Evolutionary conservation across 2,113 vertebrate genomes (phyloP).

Genomic region (Vidua macroura): DNA sequence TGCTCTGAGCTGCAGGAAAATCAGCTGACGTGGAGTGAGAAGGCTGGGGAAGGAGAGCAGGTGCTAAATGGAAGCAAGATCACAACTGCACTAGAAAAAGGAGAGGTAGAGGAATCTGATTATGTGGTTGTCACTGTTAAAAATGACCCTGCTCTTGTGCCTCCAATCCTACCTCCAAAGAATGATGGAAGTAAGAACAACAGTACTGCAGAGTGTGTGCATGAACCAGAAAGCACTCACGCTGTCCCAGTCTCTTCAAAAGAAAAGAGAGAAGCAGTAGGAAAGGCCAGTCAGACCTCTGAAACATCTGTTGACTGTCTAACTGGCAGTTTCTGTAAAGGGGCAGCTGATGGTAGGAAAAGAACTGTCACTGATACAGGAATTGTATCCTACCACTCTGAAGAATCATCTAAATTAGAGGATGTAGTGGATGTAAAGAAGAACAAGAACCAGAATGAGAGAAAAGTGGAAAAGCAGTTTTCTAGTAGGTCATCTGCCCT

Average conservation of each 20-base stretch:
- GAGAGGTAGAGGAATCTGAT: constrained; percentile 82
- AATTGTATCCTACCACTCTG: neutral
- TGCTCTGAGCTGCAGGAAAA: constrained; percentile 89
- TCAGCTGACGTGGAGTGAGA: constrained; percentile 67
- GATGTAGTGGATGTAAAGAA: neutral
- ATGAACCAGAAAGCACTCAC: neutral
- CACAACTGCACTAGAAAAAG: constrained; percentile 78
- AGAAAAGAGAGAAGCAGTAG: constrained; percentile 1
- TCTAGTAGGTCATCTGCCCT: constrained; percentile 31
- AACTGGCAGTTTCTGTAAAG: neutral
- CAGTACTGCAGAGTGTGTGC: neutral
- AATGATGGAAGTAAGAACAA: neutral
- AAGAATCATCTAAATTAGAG: neutral
- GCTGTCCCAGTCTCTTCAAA: neutral
- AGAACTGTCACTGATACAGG: neutral
- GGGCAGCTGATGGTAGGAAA: constrained; percentile 4
- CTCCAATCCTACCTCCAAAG: constrained; percentile 65
- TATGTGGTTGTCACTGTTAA: constrained; percentile 81
- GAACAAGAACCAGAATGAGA: neutral
- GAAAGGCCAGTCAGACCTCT: neutral
- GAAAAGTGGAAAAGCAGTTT: neutral
- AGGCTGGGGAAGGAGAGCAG: constrained; percentile 60
- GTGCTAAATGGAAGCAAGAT: constrained; percentile 70
- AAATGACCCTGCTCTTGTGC: constrained; percentile 76
- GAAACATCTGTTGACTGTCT: neutral